Percentiles rank a stretch among this genome's conserved stretches.
Evolutionary conservation across 23 tunicate species (phyloP).

Genomic region (Ciona savignyi): DNA sequence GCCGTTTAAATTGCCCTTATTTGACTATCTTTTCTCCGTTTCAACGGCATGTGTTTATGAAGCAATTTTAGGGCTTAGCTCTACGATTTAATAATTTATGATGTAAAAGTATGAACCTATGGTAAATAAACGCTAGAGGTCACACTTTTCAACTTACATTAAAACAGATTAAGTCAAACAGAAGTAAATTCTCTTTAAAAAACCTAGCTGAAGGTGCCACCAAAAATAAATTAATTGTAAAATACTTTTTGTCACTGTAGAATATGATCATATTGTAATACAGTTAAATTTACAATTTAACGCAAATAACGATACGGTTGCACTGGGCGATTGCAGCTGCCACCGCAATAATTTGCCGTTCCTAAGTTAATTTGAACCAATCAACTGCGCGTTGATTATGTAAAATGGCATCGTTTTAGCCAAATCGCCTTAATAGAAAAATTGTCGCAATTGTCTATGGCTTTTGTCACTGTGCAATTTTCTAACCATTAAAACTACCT

Average conservation of each 20-base stretch:
- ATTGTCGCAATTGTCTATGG: conserved; percentile 55
- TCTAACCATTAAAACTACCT: not conserved
- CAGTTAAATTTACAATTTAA: too few relatives aligned
- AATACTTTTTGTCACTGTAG: too few relatives aligned
- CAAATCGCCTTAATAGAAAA: conserved; percentile 51
- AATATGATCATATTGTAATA: too few relatives aligned
- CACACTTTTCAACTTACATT: not conserved
- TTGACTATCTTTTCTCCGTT: not conserved
- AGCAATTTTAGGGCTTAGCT: not conserved
- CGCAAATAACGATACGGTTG: too few relatives aligned
- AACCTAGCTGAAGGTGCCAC: too few relatives aligned
- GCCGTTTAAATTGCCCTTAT: not conserved
- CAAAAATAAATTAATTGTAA: too few relatives aligned
- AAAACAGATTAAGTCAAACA: not conserved
- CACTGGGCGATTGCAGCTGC: not conserved
- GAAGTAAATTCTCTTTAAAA: too few relatives aligned
- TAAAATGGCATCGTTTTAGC: conserved; percentile 28
- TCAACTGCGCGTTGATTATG: conserved; percentile 14
- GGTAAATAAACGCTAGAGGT: not conserved
- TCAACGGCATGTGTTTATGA: not conserved
- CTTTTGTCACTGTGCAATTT: not conserved
- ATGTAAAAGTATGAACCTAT: not conserved
- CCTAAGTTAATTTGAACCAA: conserved; percentile 5
- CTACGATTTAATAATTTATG: not conserved
- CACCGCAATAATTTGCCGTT: not conserved